Base-by-base conservation (phyloP, 2,888 invertebrate species). In the Pterobdella sp. region DNA sequence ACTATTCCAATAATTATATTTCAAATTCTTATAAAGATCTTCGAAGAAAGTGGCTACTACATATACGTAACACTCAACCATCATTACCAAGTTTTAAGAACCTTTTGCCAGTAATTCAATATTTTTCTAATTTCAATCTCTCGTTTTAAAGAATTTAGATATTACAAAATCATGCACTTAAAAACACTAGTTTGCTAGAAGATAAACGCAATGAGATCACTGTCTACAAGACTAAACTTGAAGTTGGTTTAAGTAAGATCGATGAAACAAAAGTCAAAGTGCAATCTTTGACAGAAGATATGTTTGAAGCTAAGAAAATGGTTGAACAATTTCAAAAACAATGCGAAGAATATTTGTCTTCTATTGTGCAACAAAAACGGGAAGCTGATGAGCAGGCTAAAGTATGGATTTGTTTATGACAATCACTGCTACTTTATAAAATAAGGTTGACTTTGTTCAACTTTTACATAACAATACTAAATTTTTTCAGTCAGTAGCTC, bases 221-320 rank as follows among this genome's bases (percentile, higher is more conserved):
- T 0, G 83, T 88, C 22, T 88, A 89, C 78, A 90, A 91, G 0
- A 90, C 90, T 82, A 92, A 92, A 81, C 85, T 94, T 35, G 80
- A 80, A 64, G 91, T 89, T 81, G 93, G 93, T 4, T 85, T 94
- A 68, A 89, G 88, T 67, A 93, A 93, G 85, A 91, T 94, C 73
- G 90, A 92, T 78, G 93, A 93, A 80, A 92, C 93, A 0, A 88
- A 90, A 42, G 87, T 86, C 77, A 90, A 89, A 82, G 93, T 94
- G 0, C 88, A 89, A 72, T 88, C 88, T 74, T 93, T 93, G 92
- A 90, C 91, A 0, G 87, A 89, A 22, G 92, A 93, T 80, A 84
- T 94, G 74, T 91, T 89, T 77, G 85, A 88, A 3, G 91, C 92
- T 1, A 89, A 90, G 85, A 87, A 88, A 7, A 82, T 85, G 79